Base-by-base conservation (phyloP, 2,113 vertebrate species). In the Callipepla squamata region DNA sequence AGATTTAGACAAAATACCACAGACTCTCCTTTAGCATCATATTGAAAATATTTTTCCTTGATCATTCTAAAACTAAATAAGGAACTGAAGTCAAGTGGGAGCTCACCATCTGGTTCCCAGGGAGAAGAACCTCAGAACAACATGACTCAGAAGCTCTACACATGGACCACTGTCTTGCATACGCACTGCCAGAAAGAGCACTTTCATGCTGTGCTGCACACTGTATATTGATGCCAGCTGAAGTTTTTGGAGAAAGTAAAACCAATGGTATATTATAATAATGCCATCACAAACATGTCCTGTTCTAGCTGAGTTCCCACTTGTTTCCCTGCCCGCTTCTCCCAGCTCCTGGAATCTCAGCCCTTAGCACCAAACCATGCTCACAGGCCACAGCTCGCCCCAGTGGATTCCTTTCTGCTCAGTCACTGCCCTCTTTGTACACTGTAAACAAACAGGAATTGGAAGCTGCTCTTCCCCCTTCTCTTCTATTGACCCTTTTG, bases 171-270 rank as follows among this genome's bases (percentile, higher is more conserved):
- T 6, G 19, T 22, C 44, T 23, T 20, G 0, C 28, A 30, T 13
- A 74, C 0, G 0, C 1, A 1, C 57, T 18, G 66, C 38, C n/a
- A 65, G 20, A 6, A 6, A 42, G 23, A 48, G 51, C 16, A 2
- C 5, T n/a, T 13, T 42, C 14, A 19, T 36, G 59, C 78, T 30
- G 47, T 34, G 11, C 42, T 2, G 32, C 44, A 7, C 1, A 6
- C 58, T 38, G n/a, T 7, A 3, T 4, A 7, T 0, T 3, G 23
- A 11, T 63, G 22, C 61, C 83, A 55, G 38, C 2, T 63, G 13
- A 50, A 45, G 55, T 9, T 13, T 58, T n/a, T 11, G 0, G 12
- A 38, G 21, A 57, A 73, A 58, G 23, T 26, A 72, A 90, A 85
- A 45, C 15, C 38, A 11, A 6, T 20, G 55, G 45, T 61, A 50